Evolutionary conservation across 2,113 vertebrate genomes (phyloP), one percentile per base, ranked within the genome.

Genomic region (Notechis scutatus): DNA sequence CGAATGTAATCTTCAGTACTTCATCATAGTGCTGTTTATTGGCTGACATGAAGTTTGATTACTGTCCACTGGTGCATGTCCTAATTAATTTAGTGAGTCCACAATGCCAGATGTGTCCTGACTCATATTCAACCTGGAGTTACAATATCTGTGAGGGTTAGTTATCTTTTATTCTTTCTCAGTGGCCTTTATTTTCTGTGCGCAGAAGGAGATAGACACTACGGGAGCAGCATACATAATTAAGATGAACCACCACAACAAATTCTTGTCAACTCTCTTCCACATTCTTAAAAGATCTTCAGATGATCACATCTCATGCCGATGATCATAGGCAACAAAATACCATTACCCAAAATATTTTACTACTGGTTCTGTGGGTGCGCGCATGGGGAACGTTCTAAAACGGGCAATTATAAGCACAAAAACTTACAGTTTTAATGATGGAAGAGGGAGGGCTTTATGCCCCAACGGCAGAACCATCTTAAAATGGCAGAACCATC

Each of bases 31-130:
- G 91, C 90, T 93, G 34, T 94, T 95, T 96, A 92, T 85, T 93
- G 92, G 94, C 74, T 94, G 85, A 50, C 90, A 45, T 90, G 92
- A 95, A 94, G 92, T 23, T 50, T 92, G 92, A 93, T 96, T 90
- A 91, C 85, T 91, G 55, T 12, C 59, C 34, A 91, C 89, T 92
- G 88, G 93, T 94, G 55, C 92, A 94, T 94, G 94, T 92, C 89
- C 91, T 90, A 34, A 34, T 94, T 93, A 94, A 93, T 95, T 95
- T 96, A 91, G 88, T 93, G 87, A 92, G 55, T 93, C 91, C 74
- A 94, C 52, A 89, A 0, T 5, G 92, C 45, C 90, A 86, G 57
- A 94, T 95, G 89, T 85, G 85, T 89, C 93, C 92, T 90, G 92
- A 92, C 88, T 94, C 90, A 93, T 94, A 57, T 90, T 87, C 56